A percentile compares a stretch with the other conserved stretches of the same genome.
Conservation (phyloP, 2,888 invertebrate genomes). For the Anticlea derivata region DNA sequence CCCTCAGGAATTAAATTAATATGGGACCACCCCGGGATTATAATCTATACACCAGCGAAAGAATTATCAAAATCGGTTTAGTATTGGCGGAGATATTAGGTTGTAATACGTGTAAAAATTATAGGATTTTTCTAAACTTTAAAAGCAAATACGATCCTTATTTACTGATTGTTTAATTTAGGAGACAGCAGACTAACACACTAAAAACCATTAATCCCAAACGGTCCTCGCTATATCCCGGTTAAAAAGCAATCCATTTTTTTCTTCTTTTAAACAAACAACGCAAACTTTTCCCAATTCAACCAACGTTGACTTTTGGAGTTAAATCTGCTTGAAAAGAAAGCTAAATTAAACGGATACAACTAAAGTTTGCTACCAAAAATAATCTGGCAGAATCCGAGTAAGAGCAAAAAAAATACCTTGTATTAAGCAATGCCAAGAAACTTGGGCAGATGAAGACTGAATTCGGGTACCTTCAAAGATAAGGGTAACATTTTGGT, state of each 20-base stretch:
- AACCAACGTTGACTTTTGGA: constrained; percentile 37
- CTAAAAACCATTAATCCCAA: no score
- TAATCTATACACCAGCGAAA: no score
- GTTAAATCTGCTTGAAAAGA: constrained; percentile 43
- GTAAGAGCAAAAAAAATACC: constrained; percentile 52
- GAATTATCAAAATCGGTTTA: no score
- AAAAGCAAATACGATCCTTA: no score
- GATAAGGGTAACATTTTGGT: constrained; percentile 48
- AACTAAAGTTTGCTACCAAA: constrained; percentile 44
- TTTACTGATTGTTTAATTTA: no score
- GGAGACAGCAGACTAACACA: no score
- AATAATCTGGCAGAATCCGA: constrained; percentile 41
- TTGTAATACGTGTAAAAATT: no score
- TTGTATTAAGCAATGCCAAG: constrained; percentile 62
- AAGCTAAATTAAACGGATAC: constrained; percentile 43
- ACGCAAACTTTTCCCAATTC: constrained; percentile 32
- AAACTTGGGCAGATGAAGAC: constrained; percentile 57
- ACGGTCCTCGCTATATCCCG: constrained; percentile 22
- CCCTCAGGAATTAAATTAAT: no score
- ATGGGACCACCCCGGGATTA: no score
- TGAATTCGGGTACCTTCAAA: constrained; percentile 49
- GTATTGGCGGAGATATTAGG: no score
- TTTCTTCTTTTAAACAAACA: constrained; percentile 26
- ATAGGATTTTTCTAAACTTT: no score
- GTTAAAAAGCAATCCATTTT: constrained; percentile 35